Conservation (phyloP, 2,797 vertebrate genomes). For the Notolabrus celidotus region DNA sequence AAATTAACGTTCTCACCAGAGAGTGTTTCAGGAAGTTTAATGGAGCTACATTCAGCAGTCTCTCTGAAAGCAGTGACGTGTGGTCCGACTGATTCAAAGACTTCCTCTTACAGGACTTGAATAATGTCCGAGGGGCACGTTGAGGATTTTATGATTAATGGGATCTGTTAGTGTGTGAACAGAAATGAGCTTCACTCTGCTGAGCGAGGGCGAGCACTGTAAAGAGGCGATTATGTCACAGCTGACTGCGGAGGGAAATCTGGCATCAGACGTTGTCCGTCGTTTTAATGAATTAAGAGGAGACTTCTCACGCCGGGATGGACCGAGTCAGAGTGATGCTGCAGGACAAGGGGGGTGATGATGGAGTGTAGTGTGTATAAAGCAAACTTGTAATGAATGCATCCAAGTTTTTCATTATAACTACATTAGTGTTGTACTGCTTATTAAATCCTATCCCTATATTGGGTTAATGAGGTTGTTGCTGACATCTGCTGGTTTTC, state of each 20-base stretch:
- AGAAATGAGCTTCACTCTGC: constrained; percentile 44
- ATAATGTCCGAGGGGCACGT: constrained; percentile 45
- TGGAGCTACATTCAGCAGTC: background rate
- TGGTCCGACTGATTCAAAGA: constrained; percentile 41
- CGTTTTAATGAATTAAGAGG: constrained; percentile 43
- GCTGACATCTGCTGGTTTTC: no score
- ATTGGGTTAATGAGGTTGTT: no score
- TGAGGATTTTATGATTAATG: constrained; percentile 62
- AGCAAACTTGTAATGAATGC: background rate
- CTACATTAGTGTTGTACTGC: no score
- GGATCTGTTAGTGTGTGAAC: constrained; percentile 57
- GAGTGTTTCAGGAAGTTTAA: background rate
- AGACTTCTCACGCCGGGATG: background rate
- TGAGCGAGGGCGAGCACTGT: constrained; percentile 29
- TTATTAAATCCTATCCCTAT: no score
- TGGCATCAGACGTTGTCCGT: constrained; percentile 37
- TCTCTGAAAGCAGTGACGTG: constrained; percentile 30
- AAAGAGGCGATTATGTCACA: constrained; percentile 45
- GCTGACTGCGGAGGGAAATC: constrained; percentile 50
- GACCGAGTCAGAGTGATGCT: background rate
- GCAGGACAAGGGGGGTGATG: background rate
- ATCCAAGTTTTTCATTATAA: background rate
- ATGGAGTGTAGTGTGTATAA: constrained; percentile 15
- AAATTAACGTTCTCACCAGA: no score
- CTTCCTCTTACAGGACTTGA: constrained; percentile 33